A percentile compares a stretch with the other conserved stretches of the same genome.
Evolutionary conservation across 2,113 vertebrate species (phyloP).

Genomic region (Elaphurus davidianus): DNA sequence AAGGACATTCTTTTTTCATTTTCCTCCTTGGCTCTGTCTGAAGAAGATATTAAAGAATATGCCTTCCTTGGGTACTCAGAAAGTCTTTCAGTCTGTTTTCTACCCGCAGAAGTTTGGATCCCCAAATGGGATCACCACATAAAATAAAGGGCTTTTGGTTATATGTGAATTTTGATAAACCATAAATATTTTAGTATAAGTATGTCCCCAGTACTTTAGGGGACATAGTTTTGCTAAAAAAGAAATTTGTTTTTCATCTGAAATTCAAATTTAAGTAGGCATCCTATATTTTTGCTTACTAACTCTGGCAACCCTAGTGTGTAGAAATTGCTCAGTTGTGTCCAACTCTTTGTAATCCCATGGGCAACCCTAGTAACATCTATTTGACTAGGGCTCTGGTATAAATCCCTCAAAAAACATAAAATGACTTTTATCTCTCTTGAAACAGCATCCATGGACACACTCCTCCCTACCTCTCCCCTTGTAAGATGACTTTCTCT

Average conservation of each 20-base stretch:
- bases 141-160: neutral
- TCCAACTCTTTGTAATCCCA: neutral
- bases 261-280: neutral
- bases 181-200: neutral
- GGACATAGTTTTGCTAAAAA: neutral
- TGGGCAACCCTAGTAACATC: neutral
- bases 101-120: neutral
- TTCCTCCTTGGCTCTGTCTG: neutral
- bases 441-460: neutral
- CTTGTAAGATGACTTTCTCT: neutral
- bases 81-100: neutral
- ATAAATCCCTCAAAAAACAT: neutral
- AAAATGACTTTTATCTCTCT: neutral
- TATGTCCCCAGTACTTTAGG: neutral
- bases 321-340: neutral
- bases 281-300: neutral
- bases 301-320: neutral
- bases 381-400: neutral
- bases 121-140: neutral
- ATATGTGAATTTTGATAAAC: neutral
- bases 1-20: neutral
- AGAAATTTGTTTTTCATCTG: neutral
- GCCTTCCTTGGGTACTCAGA: accelerated
- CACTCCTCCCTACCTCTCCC: accelerated
- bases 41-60: neutral